Conservation (phyloP, 2,113 vertebrate species). For the Brienomyrus longianalis region DNA sequence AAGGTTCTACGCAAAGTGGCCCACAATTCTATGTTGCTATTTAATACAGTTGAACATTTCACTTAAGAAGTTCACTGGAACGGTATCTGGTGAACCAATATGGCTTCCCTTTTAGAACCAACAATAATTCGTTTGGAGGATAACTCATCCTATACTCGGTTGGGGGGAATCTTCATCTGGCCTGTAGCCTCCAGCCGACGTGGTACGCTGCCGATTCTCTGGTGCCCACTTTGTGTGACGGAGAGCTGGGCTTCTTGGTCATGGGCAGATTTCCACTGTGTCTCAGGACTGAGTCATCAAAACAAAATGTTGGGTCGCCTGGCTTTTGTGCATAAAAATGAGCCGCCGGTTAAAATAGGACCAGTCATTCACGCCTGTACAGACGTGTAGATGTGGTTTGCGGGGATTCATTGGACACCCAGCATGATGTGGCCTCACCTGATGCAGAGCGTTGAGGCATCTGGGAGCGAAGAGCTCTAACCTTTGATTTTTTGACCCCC, state of each 20-base stretch:
- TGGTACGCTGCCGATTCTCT: neutral
- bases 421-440: neutral
- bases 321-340: neutral
- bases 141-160: neutral
- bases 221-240: neutral
- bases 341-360: neutral
- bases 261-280: neutral
- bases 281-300: neutral
- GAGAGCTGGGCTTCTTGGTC: neutral
- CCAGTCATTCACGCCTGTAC: neutral
- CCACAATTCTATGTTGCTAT: neutral
- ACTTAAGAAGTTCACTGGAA: neutral
- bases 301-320: neutral
- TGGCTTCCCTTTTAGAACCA: neutral
- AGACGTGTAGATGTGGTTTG: neutral
- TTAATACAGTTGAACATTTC: neutral
- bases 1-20: neutral
- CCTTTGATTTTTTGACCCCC: conserved; percentile 10
- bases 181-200: neutral
- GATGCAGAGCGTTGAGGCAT: neutral
- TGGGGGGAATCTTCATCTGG: neutral
- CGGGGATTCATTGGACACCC: neutral
- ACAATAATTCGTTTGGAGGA: neutral
- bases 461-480: conserved; percentile 9
- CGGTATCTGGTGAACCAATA: neutral